A percentile compares a stretch with the other conserved stretches of the same genome.
These are phyloP conservation scores for Scaeva pyrastri DNA, from an alignment of 2,888 invertebrate species.

Conservation along the genomic window DNA sequence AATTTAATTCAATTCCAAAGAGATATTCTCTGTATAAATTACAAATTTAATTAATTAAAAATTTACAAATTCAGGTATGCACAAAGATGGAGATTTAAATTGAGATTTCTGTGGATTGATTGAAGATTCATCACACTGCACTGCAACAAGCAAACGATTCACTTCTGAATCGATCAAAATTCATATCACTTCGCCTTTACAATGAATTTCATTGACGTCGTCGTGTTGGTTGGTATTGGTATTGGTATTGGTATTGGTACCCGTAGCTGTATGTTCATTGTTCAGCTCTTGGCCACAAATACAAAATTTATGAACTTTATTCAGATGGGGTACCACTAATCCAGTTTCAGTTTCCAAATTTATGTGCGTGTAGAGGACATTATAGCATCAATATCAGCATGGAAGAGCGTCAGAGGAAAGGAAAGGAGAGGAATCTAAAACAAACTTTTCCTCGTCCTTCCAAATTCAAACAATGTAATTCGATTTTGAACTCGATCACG, in stretches of 20 bases:
- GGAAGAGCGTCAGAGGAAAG: too few species aligned
- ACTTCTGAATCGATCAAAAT: conserved; percentile 59
- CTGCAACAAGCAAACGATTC: conserved; percentile 40
- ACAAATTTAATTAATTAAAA: conserved; percentile 67
- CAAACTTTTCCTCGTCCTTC: conserved; percentile 39
- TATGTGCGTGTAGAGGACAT: conserved; percentile 63
- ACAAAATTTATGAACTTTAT: conserved; percentile 68
- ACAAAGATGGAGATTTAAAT: not conserved
- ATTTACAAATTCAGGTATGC: not conserved
- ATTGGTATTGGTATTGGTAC: not conserved
- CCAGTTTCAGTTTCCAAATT: conserved; percentile 63
- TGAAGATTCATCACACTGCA: conserved; percentile 11
- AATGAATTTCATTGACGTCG: not conserved
- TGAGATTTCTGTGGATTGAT: conserved; percentile 1
- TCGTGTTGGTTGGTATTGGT: not conserved
- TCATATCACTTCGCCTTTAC: conserved; percentile 57
- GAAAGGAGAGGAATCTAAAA: not conserved
- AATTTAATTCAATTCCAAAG: conserved; percentile 30
- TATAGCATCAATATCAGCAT: not conserved
- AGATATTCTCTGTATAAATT: conserved; percentile 27
- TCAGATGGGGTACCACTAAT: conserved; percentile 69
- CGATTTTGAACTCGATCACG: conserved; percentile 78
- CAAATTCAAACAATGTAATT: conserved; percentile 49
- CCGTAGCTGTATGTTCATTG: not conserved
- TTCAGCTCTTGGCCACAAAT: conserved; percentile 42